Evolutionary conservation across 2,797 vertebrate genomes (phyloP).

Genomic region (Carapus acus): DNA sequence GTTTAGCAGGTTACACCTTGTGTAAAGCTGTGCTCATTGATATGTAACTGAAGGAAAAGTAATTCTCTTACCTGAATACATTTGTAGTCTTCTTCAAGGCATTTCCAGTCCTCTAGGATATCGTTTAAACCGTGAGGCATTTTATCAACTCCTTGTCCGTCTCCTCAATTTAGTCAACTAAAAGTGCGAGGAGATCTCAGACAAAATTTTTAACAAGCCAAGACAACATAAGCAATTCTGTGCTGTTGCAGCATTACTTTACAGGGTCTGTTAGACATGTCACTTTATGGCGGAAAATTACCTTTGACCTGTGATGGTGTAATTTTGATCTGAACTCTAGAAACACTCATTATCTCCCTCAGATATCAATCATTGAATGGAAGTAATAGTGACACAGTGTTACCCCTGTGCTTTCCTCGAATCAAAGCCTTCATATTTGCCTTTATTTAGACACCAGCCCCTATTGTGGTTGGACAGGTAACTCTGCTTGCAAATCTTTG

Average conservation of each 20-base stretch:
- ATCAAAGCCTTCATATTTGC: too few relatives aligned
- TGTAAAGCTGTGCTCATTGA: too few relatives aligned
- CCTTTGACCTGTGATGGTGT: conserved; percentile 62
- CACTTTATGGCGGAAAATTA: conserved; percentile 59
- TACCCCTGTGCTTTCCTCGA: too few relatives aligned
- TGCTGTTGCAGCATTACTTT: conserved; percentile 20
- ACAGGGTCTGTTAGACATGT: conserved; percentile 30
- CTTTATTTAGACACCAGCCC: too few relatives aligned
- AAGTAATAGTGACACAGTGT: too few relatives aligned
- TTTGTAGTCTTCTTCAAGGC: conserved; percentile 80
- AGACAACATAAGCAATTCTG: conserved; percentile 12
- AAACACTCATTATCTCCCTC: conserved; percentile 14
- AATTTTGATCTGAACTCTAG: conserved; percentile 43
- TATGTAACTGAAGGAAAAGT: too few relatives aligned
- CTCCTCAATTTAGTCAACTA: neutral
- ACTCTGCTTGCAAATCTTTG: too few relatives aligned
- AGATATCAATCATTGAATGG: conserved; percentile 5
- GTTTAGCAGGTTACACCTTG: too few relatives aligned
- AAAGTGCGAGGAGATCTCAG: neutral
- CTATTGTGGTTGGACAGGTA: too few relatives aligned
- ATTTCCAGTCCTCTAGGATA: conserved; percentile 79
- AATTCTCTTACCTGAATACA: conserved; percentile 80
- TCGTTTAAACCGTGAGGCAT: conserved; percentile 58
- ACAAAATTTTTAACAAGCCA: conserved; percentile 9
- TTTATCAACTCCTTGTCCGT: conserved; percentile 9